phyloP scores from a whole-genome alignment of 2,888 invertebrate genomes.

The Arrhopalites spinosus region DNA sequence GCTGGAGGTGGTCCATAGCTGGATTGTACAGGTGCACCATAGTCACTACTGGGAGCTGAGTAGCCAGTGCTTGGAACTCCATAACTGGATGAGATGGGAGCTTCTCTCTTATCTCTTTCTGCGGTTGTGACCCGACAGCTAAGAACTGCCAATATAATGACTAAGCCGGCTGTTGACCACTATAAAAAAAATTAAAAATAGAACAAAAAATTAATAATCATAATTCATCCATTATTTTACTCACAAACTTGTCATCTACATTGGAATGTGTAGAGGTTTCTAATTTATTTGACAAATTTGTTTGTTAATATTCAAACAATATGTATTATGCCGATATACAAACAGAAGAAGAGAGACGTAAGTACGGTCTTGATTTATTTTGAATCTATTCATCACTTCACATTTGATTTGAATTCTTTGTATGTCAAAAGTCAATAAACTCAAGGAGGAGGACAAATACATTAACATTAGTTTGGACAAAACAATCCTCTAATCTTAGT shows the following conservation, averaged over 20 bases:
- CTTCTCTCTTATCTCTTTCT: slow-evolving; percentile 13
- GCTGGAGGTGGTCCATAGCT: slow-evolving; percentile 38
- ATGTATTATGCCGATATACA: no score
- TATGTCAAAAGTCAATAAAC: slow-evolving; percentile 33
- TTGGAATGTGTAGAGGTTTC: no score
- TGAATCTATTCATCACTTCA: neutral
- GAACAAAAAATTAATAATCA: neutral
- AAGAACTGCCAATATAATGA: slow-evolving; percentile 51
- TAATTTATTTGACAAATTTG: no score
- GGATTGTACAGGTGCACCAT: slow-evolving; percentile 35
- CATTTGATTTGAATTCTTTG: slow-evolving; percentile 20
- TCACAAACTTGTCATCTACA: no score
- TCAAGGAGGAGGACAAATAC: neutral
- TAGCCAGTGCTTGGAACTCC: slow-evolving; percentile 43
- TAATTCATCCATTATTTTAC: neutral
- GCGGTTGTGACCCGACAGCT: slow-evolving; percentile 29
- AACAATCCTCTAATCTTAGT: neutral
- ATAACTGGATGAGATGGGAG: slow-evolving; percentile 15
- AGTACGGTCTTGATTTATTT: no score
- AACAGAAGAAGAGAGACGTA: no score
- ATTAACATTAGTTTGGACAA: neutral
- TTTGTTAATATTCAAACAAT: no score
- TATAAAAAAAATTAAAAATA: slow-evolving; percentile 10
- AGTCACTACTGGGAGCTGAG: slow-evolving; percentile 35
- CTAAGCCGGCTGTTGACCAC: slow-evolving; percentile 48